Base-by-base conservation (phyloP, 2,113 vertebrate genomes). In the Seriola rivoliana region DNA sequence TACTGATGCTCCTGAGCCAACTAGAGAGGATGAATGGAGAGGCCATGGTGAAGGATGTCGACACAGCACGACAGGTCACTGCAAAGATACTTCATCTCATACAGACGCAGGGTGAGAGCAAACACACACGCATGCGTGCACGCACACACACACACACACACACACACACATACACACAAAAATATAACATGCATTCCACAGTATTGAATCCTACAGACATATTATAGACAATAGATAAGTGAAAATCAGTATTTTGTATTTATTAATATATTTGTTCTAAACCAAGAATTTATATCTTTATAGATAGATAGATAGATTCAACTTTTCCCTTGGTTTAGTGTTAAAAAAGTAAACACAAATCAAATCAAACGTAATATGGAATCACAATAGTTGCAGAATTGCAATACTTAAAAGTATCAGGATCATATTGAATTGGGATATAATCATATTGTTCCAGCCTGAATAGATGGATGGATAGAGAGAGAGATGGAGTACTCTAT, bases 71-170 rank as follows among this genome's bases (percentile, higher is more conserved):
- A 94, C 94, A 97, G 88, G 79, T 98, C 92, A 99, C 98, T 11
- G 93, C 96, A 88, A 99, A 97, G 93, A 97, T 99, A 76, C 96
- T 98, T 86, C 98, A 99, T 93, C 94, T 99, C 94, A 95, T 97
- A 82, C 98, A 99, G 93, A 99, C 98, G 75, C 98, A 99, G 94
- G 98, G 98, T 99, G 84, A 95, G 87, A 34, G 2, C n/a, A 71
- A 8, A 23, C 57, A 52, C 34, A 74, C 40, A 23, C n/a, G 40
- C 34, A 42, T 60, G 60, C 68, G 68, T 52, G 46, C 44, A 17
- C 29, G 52, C 54, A 69, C 16, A 75, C 58, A 50, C 62, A 64
- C 50, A 8, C 21, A 38, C 34, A 34, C 34, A 34, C 34, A 34
- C 34, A 34, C 34, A 36, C 34, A 36, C 34, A 36, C 34, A 36